Conservation (phyloP, 2,113 vertebrate genomes). For the Mionectes macconnelli region DNA sequence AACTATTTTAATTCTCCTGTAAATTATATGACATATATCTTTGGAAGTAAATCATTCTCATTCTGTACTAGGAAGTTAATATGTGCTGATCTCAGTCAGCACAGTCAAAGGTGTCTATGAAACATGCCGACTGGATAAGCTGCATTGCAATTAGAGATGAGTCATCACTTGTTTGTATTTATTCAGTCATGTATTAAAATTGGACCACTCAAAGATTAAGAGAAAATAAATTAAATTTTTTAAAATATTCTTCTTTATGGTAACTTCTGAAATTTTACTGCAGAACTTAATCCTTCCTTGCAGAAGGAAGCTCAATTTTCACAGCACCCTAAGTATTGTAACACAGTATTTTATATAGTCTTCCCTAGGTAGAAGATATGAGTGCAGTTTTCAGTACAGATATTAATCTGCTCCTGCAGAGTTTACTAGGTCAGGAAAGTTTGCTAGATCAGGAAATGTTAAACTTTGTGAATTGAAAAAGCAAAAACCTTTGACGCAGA, state of each 20-base stretch:
- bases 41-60: background rate
- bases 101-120: background rate
- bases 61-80: background rate
- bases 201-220: background rate
- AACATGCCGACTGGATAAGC: background rate
- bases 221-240: background rate
- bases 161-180: slow-evolving; percentile 21
- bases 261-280: background rate
- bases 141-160: slow-evolving; percentile 24
- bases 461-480: background rate
- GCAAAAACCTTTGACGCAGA: background rate
- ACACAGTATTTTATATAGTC: background rate
- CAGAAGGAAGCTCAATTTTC: background rate
- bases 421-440: background rate
- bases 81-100: background rate
- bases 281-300: background rate
- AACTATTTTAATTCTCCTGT: background rate
- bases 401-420: background rate
- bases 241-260: background rate
- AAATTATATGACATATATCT: background rate
- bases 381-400: background rate
- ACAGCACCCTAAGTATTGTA: background rate
- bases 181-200: slow-evolving; percentile 7
- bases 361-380: background rate
- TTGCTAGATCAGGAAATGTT: background rate